A percentile compares a stretch with the other conserved stretches of the same genome.
Conservation (phyloP, 2,888 invertebrate species). For the Ochropacha duplaris region DNA sequence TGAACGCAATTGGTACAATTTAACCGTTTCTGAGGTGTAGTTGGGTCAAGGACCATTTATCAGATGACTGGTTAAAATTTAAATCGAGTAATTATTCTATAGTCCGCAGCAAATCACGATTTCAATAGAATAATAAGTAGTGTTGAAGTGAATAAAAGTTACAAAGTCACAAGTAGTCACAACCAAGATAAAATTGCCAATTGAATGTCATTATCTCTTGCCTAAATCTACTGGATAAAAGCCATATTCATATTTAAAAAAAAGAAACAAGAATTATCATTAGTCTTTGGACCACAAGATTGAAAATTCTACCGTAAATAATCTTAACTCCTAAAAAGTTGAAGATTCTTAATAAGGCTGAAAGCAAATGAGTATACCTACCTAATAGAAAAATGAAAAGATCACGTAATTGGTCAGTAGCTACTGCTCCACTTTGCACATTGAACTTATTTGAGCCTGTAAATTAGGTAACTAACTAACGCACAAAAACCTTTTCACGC, state of each 20-base stretch:
- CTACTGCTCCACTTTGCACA: background rate
- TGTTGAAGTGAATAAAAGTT: background rate
- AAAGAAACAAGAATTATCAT: too few species aligned
- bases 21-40: slow-evolving; percentile 9
- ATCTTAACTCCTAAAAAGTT: too few species aligned
- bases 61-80: background rate
- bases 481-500: background rate
- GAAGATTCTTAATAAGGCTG: too few species aligned
- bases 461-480: background rate
- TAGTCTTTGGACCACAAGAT: too few species aligned
- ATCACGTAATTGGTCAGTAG: background rate
- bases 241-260: too few species aligned
- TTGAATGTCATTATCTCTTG: too few species aligned
- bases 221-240: too few species aligned
- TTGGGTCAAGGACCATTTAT: slow-evolving; percentile 18
- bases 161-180: background rate
- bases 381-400: background rate
- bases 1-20: slow-evolving; percentile 19
- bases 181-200: background rate
- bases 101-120: background rate
- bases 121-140: background rate
- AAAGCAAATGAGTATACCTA: background rate
- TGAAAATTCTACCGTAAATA: too few species aligned
- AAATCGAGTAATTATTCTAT: background rate
- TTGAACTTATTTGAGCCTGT: background rate